Base-by-base conservation (phyloP, 2,888 invertebrate genomes). In the Nymphalis c-album region DNA sequence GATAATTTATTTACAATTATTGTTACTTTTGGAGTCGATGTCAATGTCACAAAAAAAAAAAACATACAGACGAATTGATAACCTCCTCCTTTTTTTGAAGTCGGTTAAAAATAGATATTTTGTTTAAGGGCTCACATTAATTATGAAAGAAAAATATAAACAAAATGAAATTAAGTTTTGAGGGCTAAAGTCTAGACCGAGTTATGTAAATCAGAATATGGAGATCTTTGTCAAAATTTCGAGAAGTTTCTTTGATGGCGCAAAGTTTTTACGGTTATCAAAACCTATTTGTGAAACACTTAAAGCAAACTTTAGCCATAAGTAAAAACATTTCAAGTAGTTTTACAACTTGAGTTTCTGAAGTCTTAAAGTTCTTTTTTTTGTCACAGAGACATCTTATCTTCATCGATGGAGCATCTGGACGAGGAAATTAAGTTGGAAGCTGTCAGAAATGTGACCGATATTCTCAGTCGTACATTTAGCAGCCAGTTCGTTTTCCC, bases 401-500 rank as follows among this genome's bases (percentile, higher is more conserved):
- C 97, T 13, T 96, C 97, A 77, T 94, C 95, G 51, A 94, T 95
- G 82, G 94, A 94, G 73, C 94, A 94, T 63, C 90, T 95, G 72
- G 93, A 93, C 74, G 95, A 95, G 73, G 93, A 94, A 73, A 93
- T 94, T 76, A 95, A 96, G 76, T 90, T 96, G 79, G 94, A 95
- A 78, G 94, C 96, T 59, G 93, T 97, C 70, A 94, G 95, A 77
- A 97, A 97, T 85, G 94, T 97, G 71, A 97, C 97, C 1, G 95
- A 96, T 72, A 92, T 97, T 71, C 93, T 98, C 73, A 94, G 95
- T 73, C 94, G 95, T 79, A 96, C 97, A 51, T 97, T 97, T 88
- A 96, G 96, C 78, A 96, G 96, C 73, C 96, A 97, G 85, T 97
- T 97, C 82, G 96, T 98, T 68, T 97, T 97, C 85, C 98, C 98